Evolutionary conservation across 1,140 invertebrate genomes (phyloP).

Genomic region (Nixonia krombeini): DNA sequence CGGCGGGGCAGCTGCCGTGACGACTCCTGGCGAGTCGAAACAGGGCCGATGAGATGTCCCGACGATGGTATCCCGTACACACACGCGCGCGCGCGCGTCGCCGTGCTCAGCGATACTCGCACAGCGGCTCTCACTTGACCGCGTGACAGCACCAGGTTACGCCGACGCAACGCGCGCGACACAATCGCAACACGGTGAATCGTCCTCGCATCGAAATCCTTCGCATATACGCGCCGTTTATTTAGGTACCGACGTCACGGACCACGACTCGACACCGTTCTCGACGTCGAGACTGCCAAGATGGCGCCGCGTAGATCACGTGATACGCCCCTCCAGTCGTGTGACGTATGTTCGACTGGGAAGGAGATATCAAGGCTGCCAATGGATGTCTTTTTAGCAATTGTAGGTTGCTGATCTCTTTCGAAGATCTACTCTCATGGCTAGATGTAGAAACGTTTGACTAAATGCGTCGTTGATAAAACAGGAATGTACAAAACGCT

Average conservation of each 20-base stretch:
- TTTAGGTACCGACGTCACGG: slow-evolving; percentile 64
- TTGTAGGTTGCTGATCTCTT: too few species aligned
- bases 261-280: slow-evolving; percentile 53
- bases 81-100: slow-evolving; percentile 43
- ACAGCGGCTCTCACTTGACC: slow-evolving; percentile 55
- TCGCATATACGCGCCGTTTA: slow-evolving; percentile 64
- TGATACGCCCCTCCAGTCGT: slow-evolving; percentile 47
- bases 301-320: slow-evolving; percentile 62
- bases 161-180: slow-evolving; percentile 48
- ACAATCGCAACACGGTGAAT: slow-evolving; percentile 34
- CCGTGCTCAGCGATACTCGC: slow-evolving; percentile 48
- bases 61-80: slow-evolving; percentile 37
- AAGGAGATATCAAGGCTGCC: too few species aligned
- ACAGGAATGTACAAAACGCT: too few species aligned
- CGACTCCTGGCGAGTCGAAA: slow-evolving; percentile 50
- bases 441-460: too few species aligned
- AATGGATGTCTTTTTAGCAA: too few species aligned
- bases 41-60: slow-evolving; percentile 41
- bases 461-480: too few species aligned
- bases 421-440: too few species aligned
- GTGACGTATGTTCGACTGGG: too few species aligned
- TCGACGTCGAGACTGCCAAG: slow-evolving; percentile 65
- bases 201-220: slow-evolving; percentile 49
- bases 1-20: slow-evolving; percentile 58
- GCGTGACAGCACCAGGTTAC: slow-evolving; percentile 50